phyloP scores from a whole-genome alignment of 2,888 invertebrate species.

The Troilus luridus region DNA sequence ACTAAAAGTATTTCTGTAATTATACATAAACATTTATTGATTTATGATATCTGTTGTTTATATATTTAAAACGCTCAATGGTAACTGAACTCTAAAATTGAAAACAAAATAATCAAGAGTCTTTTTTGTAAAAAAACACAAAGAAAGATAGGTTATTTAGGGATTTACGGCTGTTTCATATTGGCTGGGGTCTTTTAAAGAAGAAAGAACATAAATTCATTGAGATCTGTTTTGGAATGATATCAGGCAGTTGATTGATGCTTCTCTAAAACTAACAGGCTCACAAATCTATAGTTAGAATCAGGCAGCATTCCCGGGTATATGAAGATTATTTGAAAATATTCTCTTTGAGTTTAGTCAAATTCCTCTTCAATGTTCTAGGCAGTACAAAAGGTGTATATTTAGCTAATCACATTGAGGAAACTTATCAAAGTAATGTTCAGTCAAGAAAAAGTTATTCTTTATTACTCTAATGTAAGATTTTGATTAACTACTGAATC shows the following conservation, averaged over 20 bases:
- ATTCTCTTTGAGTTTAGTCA: neutral
- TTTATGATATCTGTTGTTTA: too few species aligned
- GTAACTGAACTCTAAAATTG: neutral
- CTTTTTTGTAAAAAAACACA: neutral
- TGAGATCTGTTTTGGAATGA: slow-evolving; percentile 5
- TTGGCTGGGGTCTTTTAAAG: neutral
- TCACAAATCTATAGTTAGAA: neutral
- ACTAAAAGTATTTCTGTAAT: too few species aligned
- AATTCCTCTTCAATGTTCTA: neutral
- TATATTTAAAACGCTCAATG: neutral
- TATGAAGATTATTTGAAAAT: neutral
- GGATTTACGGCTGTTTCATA: neutral
- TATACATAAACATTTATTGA: too few species aligned
- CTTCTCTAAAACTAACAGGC: neutral
- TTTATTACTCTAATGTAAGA: too few species aligned
- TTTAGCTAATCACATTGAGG: neutral
- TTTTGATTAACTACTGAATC: too few species aligned
- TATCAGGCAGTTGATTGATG: neutral
- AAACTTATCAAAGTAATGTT: too few species aligned
- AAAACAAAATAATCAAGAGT: neutral
- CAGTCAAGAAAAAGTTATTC: too few species aligned
- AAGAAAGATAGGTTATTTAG: neutral
- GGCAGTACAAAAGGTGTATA: neutral
- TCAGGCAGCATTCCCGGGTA: neutral
- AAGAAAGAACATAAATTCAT: neutral